Base-by-base conservation (phyloP, 2,888 invertebrate species). In the Melinaea marsaeus region DNA sequence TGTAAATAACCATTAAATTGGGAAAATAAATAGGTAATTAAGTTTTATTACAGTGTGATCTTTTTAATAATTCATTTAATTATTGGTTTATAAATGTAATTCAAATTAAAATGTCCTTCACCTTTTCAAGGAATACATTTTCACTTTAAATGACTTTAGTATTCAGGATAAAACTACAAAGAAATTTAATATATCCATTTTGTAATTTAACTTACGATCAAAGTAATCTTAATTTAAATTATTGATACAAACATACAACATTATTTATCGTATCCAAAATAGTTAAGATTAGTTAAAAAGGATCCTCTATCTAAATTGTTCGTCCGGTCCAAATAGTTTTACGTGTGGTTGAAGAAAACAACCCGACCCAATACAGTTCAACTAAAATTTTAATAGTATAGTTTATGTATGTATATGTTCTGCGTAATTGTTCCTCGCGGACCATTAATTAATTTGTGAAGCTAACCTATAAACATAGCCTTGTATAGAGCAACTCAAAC, bases 401-500 rank as follows among this genome's bases (percentile, higher is more conserved):
- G 51, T 51, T 51, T 51, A 51, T 51, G n/a, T 48, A 48, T 7
- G 13, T 48, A 48, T 51, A 51, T 42, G 32, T 51, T 51, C 51
- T 32, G 32, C 63, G 67, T 69, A 69, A 70, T 65, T 68, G 64
- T 57, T 63, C 67, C 68, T 62, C 65, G 64, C 57, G 62, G 65
- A 61, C 64, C 63, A 69, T 70, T 70, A 64, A 69, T 70, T 70
- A 70, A 69, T 70, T 70, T 68, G 66, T 62, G 57, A 56, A 64
- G 64, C 68, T 69, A 63, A 70, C 69, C 65, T 67, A 61, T 64
- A 64, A 58, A 51, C 32, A 55, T 58, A 55, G 58, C 58, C 57
- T 42, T 55, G 37, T 42, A 58, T 37, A 64, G 64, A 58, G 58
- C 58, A 61, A 48, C 13, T 13, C 0, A 37, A 13, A 22, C 11